A percentile compares a stretch with the other conserved stretches of the same genome.
phyloP scores from a whole-genome alignment of 2,888 invertebrate species.

The Acrobasis repandana region DNA sequence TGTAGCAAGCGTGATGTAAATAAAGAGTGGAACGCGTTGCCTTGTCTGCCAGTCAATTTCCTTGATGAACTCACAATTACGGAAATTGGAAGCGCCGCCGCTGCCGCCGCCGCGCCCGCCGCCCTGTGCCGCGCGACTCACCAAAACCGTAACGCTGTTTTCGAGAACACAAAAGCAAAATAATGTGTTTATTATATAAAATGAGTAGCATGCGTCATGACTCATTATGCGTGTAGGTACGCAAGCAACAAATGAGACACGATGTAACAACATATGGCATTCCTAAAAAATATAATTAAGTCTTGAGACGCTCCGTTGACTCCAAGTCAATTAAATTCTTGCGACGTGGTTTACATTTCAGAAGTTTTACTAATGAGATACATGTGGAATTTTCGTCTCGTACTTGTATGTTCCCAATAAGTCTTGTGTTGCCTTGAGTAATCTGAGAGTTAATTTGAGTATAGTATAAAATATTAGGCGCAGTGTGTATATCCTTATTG shows the following conservation, averaged over 20 bases:
- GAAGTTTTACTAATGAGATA: constrained; percentile 60
- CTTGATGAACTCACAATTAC: constrained; percentile 79
- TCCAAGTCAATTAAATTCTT: constrained; percentile 64
- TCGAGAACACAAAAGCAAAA: constrained; percentile 7
- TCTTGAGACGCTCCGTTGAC: constrained; percentile 50
- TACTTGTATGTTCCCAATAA: neutral
- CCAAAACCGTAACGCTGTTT: constrained; percentile 38
- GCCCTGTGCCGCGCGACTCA: constrained; percentile 30
- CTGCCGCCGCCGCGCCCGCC: constrained; percentile 33
- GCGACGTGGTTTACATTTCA: constrained; percentile 60
- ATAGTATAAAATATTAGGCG: constrained; percentile 23
- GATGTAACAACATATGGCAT: constrained; percentile 40
- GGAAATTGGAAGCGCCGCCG: constrained; percentile 69
- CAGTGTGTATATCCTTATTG: constrained; percentile 59
- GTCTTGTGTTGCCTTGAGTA: neutral
- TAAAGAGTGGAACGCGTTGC: constrained; percentile 61
- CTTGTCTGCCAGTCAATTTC: constrained; percentile 75
- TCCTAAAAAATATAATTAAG: constrained; percentile 56
- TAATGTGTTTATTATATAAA: constrained; percentile 29
- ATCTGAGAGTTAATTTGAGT: constrained; percentile 19
- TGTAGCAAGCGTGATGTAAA: constrained; percentile 54
- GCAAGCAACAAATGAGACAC: constrained; percentile 29
- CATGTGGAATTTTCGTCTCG: constrained; percentile 50
- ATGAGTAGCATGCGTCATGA: constrained; percentile 39
- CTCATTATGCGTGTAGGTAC: constrained; percentile 42